Conservation (phyloP, 2,888 invertebrate species). For the Drosophila subquinaria region DNA sequence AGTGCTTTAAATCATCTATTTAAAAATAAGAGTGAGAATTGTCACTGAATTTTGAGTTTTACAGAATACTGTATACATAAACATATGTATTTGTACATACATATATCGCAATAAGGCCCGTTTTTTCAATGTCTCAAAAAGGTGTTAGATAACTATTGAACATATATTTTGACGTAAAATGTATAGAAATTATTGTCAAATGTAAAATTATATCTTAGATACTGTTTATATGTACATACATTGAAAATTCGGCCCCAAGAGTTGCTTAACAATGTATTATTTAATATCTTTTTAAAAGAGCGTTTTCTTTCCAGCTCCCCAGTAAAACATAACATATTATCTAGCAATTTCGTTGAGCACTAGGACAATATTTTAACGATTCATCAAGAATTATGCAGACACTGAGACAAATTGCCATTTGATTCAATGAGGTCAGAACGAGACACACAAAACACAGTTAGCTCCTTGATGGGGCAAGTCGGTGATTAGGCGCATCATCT, state of each 20-base stretch:
- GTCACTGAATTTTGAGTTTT: no score
- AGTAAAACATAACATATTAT: constrained; percentile 10
- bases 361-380: constrained; percentile 33
- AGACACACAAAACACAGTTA: constrained; percentile 30
- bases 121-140: no score
- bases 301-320: not conserved
- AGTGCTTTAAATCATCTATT: not conserved
- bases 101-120: no score
- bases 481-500: constrained; percentile 77
- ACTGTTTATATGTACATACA: no score
- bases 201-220: no score
- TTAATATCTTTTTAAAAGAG: not conserved
- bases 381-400: constrained; percentile 36
- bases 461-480: constrained; percentile 53
- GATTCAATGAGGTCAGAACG: constrained; percentile 54
- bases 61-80: not conserved
- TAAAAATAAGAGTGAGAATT: no score
- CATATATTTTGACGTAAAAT: no score
- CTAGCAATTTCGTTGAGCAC: not conserved
- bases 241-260: no score
- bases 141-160: no score
- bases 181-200: no score
- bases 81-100: not conserved
- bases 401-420: constrained; percentile 56
- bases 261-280: not conserved